Percentiles rank a stretch among this genome's conserved stretches.
These are phyloP conservation scores for Drosophila buzzatii DNA, from an alignment of 2,888 invertebrate genomes.

Conservation along the genomic window DNA sequence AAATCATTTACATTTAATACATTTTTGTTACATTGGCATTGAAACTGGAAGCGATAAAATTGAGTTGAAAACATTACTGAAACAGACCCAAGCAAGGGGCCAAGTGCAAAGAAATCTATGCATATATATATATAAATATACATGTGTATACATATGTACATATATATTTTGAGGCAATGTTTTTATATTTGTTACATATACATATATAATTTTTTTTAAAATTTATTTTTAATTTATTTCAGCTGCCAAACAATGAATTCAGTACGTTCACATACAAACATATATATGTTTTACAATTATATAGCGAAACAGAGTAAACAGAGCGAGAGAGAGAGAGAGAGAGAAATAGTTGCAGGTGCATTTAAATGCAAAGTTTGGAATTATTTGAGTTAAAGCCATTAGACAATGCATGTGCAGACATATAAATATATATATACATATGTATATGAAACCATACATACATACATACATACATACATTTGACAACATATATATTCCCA, in stretches of 20 bases:
- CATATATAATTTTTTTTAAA: slow-evolving; percentile 27
- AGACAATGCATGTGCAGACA: neutral
- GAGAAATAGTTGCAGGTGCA: slow-evolving; percentile 1
- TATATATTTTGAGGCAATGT: slow-evolving; percentile 37
- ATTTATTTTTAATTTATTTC: slow-evolving; percentile 35
- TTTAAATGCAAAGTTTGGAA: slow-evolving; percentile 55
- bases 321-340: slow-evolving; percentile 7
- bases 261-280: slow-evolving; percentile 32
- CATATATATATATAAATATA: slow-evolving; percentile 29
- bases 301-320: slow-evolving; percentile 6
- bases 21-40: slow-evolving; percentile 54
- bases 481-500: slow-evolving; percentile 22
- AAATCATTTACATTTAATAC: slow-evolving; percentile 54
- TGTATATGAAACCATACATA: slow-evolving; percentile 30
- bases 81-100: slow-evolving; percentile 35
- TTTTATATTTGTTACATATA: slow-evolving; percentile 15
- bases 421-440: neutral
- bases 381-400: slow-evolving; percentile 27
- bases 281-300: slow-evolving; percentile 3
- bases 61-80: slow-evolving; percentile 22
- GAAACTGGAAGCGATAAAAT: slow-evolving; percentile 54
- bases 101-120: slow-evolving; percentile 18
- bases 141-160: slow-evolving; percentile 12
- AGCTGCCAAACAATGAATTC: slow-evolving; percentile 49
- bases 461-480: slow-evolving; percentile 16